A percentile compares a stretch with the other conserved stretches of the same genome.
These are phyloP conservation scores for Craterocephalus amniculus DNA, from an alignment of 2,797 vertebrate species.

Conservation along the genomic window DNA sequence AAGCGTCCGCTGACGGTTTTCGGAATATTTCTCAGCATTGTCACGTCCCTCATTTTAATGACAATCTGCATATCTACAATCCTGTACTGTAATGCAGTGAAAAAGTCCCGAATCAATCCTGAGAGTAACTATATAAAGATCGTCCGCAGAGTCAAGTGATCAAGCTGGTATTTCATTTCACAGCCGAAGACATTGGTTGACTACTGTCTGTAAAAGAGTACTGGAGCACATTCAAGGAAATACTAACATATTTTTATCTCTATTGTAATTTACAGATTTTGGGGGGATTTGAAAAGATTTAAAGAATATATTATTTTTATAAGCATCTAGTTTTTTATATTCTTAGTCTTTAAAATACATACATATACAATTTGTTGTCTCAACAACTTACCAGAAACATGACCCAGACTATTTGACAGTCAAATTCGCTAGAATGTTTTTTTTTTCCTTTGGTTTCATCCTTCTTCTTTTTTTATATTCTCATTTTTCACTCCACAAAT, in stretches of 20 bases:
- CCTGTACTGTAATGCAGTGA: conserved; percentile 89
- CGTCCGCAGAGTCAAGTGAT: conserved; percentile 79
- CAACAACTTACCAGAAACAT: not conserved
- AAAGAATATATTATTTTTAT: not conserved
- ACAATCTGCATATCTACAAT: conserved; percentile 89
- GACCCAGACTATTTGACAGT: conserved; percentile 8
- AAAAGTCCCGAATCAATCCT: conserved; percentile 88
- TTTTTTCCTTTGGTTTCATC: conserved; percentile 8
- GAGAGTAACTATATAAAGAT: conserved; percentile 90
- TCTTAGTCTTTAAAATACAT: not conserved
- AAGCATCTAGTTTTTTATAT: not conserved
- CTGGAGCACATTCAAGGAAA: conserved; percentile 70
- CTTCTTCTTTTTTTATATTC: conserved; percentile 3
- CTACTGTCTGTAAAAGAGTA: conserved; percentile 87
- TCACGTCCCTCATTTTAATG: conserved; percentile 84
- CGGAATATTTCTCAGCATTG: conserved; percentile 88
- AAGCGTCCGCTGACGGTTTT: conserved; percentile 88
- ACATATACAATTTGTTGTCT: not conserved
- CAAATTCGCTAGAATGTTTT: conserved; percentile 20
- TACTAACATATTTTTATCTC: not conserved
- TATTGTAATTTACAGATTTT: not conserved
- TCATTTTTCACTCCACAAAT: conserved; percentile 22
- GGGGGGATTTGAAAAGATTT: conserved; percentile 6
- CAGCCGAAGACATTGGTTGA: conserved; percentile 35
- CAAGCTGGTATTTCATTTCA: conserved; percentile 34